Base-by-base conservation (phyloP, 2,113 vertebrate genomes). In the Mixornis gularis region DNA sequence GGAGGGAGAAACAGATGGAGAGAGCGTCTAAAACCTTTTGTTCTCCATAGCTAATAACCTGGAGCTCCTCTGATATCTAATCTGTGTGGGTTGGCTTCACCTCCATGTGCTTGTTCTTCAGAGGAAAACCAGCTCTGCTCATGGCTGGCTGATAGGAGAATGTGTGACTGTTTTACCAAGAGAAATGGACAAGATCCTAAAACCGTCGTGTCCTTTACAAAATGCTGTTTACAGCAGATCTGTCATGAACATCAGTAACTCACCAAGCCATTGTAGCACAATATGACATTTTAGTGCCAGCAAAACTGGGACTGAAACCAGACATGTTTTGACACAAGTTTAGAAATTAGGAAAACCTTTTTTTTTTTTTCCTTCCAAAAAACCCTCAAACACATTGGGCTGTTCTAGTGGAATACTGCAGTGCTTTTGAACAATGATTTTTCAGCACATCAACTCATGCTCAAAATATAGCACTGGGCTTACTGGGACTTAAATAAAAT, bases 1-100 rank as follows among this genome's bases (percentile, higher is more conserved):
- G 93, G 93, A 96, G 95, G 90, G 79, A 80, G 92, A 94, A 95
- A 85, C 94, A 96, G 95, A 95, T 95, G 93, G 94, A 94, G 93
- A 87, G 71, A 87, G 68, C 15, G 0, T 95, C 95, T 90, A 82
- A 95, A 95, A 53, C 85, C 95, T 94, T 95, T 95, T 96, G 93
- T 95, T 95, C 93, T 94, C 92, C 48, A 44, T 59, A 95, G 92
- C 92, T 95, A 91, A 94, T 96, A 94, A 96, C 94, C 87, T 91
- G 85, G 85, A 95, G 95, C 87, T 94, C 79, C 73, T 90, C 85
- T 95, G 83, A 43, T 91, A 71, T 60, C 89, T 52, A 15, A 53
- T 63, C 16, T 52, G 92, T 72, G 78, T 87, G 43, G 87, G 74
- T 43, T 94, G 92, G 87, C 90, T 93, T 85, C 76, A 72, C 90